Evolutionary conservation across 2,888 invertebrate species (phyloP).

Genomic region (Elaeidobius kamerunicus): DNA sequence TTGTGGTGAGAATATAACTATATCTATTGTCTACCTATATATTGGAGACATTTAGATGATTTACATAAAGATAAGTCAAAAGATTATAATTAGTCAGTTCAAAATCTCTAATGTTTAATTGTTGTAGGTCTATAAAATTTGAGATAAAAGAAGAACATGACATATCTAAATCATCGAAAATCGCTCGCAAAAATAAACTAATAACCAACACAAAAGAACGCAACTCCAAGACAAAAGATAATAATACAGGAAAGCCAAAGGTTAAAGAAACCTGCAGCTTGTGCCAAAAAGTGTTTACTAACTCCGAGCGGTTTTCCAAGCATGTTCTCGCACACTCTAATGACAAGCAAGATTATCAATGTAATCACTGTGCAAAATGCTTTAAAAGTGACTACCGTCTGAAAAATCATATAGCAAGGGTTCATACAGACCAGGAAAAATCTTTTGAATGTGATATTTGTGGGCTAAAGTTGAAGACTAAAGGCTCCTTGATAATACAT

Average conservation of each 20-base stretch:
- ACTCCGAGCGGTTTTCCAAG: constrained; percentile 48
- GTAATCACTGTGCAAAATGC: constrained; percentile 46
- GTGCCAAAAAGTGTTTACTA: constrained; percentile 48
- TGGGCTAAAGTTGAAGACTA: constrained; percentile 52
- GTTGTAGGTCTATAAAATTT: too few relatives aligned
- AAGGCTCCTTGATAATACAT: constrained; percentile 49
- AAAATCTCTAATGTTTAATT: too few relatives aligned
- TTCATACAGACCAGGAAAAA: constrained; percentile 8
- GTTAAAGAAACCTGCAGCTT: constrained; percentile 42
- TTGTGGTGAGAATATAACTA: too few relatives aligned
- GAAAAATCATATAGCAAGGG: constrained; percentile 26
- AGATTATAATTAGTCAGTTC: too few relatives aligned
- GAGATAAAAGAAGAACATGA: too few relatives aligned
- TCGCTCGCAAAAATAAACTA: not conserved
- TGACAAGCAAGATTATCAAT: constrained; percentile 41
- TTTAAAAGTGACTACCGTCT: constrained; percentile 39
- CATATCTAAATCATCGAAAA: too few relatives aligned
- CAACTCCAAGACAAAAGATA: too few relatives aligned
- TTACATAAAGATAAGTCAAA: too few relatives aligned
- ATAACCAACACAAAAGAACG: too few relatives aligned
- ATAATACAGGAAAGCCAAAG: too few relatives aligned
- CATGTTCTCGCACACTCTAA: constrained; percentile 40
- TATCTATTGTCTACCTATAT: too few relatives aligned
- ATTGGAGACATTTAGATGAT: too few relatives aligned
- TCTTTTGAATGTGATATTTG: constrained; percentile 53